A percentile compares a stretch with the other conserved stretches of the same genome.
phyloP scores from a whole-genome alignment of 1,140 invertebrate species.

The Euschistus heros region DNA sequence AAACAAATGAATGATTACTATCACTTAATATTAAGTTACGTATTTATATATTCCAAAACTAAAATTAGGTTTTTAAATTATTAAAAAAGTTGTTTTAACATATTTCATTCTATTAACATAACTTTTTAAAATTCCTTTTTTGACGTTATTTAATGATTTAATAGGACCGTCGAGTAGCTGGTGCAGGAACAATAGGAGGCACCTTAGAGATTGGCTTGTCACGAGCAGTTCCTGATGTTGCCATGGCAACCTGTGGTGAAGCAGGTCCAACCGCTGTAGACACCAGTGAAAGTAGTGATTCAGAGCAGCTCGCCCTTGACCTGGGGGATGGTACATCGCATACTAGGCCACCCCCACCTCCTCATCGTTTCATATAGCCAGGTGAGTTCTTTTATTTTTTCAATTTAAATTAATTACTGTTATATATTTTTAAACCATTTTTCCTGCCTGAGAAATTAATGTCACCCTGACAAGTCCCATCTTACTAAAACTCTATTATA shows the following conservation, averaged over 20 bases:
- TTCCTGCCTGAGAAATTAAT: not conserved
- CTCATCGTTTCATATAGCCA: slow-evolving; percentile 30
- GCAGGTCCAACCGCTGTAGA: not conserved
- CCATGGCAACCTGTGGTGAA: slow-evolving; percentile 76
- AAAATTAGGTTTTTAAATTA: no score
- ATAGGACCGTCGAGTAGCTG: not conserved
- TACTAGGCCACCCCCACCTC: slow-evolving; percentile 28
- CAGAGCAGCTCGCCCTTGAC: slow-evolving; percentile 23
- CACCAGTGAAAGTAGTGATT: slow-evolving; percentile 3
- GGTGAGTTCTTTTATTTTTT: not conserved
- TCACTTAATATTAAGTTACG: no score
- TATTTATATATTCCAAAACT: no score
- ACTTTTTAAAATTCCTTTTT: not conserved
- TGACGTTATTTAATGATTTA: not conserved
- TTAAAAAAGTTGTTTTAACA: no score
- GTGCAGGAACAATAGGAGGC: not conserved
- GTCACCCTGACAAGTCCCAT: not conserved
- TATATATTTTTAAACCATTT: not conserved
- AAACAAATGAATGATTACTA: no score
- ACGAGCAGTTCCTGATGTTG: slow-evolving; percentile 76
- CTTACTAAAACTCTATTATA: not conserved
- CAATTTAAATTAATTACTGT: not conserved
- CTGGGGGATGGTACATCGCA: slow-evolving; percentile 24
- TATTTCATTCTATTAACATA: not conserved
- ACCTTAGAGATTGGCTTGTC: slow-evolving; percentile 53